Evolutionary conservation across 2,888 invertebrate species (phyloP).

Genomic region (Mythimna ferrago): DNA sequence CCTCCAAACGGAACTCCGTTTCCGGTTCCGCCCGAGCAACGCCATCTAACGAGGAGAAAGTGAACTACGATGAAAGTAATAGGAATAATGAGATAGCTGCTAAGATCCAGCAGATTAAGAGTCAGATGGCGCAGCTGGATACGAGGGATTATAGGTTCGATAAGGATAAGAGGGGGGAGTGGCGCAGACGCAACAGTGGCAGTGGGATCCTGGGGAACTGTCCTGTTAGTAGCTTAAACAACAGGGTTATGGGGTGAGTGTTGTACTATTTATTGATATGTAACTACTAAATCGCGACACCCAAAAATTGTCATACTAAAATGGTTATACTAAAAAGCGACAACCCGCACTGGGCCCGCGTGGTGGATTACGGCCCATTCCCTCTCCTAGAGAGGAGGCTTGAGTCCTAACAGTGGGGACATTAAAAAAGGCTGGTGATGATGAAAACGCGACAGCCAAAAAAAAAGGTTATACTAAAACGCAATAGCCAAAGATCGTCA

Average conservation of each 20-base stretch:
- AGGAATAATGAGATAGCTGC: constrained; percentile 73
- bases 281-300: no score
- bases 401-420: no score
- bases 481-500: no score
- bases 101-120: constrained; percentile 83
- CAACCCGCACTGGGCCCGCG: no score
- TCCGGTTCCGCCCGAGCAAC: constrained; percentile 70
- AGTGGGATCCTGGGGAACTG: constrained; percentile 81
- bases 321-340: no score
- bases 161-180: constrained; percentile 59
- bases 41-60: constrained; percentile 69
- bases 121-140: constrained; percentile 78
- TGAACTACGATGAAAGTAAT: constrained; percentile 60
- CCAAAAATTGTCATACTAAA: no score
- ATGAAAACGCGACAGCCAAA: no score
- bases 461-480: no score
- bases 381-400: no score
- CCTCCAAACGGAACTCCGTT: constrained; percentile 65
- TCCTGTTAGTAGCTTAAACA: constrained; percentile 70
- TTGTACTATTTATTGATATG: background rate
- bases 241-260: constrained; percentile 72
- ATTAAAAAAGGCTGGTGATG: no score
- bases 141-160: constrained; percentile 62
- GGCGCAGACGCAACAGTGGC: constrained; percentile 76
- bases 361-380: no score